Conservation (phyloP, 2,797 vertebrate genomes). For the Clamator glandarius region DNA sequence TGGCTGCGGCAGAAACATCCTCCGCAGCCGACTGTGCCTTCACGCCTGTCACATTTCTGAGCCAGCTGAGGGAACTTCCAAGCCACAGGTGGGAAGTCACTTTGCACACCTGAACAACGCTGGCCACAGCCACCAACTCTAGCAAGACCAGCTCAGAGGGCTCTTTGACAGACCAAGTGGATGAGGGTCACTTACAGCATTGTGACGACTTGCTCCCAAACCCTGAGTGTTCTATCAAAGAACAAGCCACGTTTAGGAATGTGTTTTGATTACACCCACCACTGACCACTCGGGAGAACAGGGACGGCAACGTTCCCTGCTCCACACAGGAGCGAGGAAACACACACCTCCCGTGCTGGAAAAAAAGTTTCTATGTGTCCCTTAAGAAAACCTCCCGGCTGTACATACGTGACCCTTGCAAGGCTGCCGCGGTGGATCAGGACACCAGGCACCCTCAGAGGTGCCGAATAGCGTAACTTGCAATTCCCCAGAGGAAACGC, state of each 20-base stretch:
- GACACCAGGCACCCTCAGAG: not conserved
- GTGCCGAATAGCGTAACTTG: not conserved
- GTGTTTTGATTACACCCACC: not conserved
- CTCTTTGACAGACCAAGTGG: not conserved
- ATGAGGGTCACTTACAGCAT: not conserved
- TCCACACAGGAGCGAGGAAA: not conserved
- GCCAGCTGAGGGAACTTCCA: not conserved
- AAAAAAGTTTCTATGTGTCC: not conserved
- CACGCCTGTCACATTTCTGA: not conserved
- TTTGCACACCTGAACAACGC: not conserved
- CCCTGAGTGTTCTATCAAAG: not conserved
- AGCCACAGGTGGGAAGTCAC: not conserved
- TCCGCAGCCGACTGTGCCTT: not conserved
- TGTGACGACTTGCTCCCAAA: not conserved
- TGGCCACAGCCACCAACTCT: not conserved
- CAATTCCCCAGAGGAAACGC: not conserved
- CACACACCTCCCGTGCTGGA: not conserved
- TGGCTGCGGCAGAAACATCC: not conserved
- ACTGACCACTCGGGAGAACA: not conserved
- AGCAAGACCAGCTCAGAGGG: not conserved
- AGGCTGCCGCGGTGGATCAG: not conserved
- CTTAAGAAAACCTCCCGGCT: conserved; percentile 11
- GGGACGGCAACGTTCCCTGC: not conserved
- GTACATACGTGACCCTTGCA: not conserved
- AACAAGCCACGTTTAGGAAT: not conserved